A percentile compares a stretch with the other conserved stretches of the same genome.
Conservation (phyloP, 2,113 vertebrate genomes). For the Lepus europaeus region DNA sequence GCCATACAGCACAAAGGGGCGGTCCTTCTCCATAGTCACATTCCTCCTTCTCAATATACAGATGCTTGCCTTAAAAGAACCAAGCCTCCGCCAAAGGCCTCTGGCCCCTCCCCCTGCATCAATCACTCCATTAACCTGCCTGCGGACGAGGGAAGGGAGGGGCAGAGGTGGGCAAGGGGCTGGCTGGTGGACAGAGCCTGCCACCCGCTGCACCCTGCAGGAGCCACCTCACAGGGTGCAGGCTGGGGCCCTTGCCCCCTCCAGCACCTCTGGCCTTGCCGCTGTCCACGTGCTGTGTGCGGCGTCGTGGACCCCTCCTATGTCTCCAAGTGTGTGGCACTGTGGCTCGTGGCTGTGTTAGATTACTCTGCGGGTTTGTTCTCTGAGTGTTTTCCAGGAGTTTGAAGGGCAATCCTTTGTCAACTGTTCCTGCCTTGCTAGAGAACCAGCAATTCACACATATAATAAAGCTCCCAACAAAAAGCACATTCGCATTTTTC, state of each 20-base stretch:
- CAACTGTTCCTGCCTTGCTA: slow-evolving; percentile 33
- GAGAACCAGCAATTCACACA: slow-evolving; percentile 28
- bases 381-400: not conserved
- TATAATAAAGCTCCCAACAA: not conserved
- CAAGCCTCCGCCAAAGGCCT: slow-evolving; percentile 26
- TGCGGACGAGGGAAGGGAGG: not conserved
- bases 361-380: not conserved
- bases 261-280: not conserved
- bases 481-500: slow-evolving; percentile 31
- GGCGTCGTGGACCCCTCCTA: not conserved
- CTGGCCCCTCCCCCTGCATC: not conserved
- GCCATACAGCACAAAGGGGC: fast-evolving
- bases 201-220: not conserved
- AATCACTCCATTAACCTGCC: not conserved
- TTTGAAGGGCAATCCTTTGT: slow-evolving; percentile 50
- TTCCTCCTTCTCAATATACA: not conserved
- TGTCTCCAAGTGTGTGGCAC: not conserved
- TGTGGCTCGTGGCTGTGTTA: not conserved
- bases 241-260: not conserved
- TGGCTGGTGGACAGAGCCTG: not conserved
- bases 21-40: not conserved
- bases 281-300: not conserved
- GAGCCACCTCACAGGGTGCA: not conserved
- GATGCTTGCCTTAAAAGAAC: not conserved
- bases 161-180: slow-evolving; percentile 25